Percentiles rank a stretch among this genome's conserved stretches.
phyloP scores from a whole-genome alignment of 92 coral and sea anemone genomes.

The Epizoanthus rinbou region DNA sequence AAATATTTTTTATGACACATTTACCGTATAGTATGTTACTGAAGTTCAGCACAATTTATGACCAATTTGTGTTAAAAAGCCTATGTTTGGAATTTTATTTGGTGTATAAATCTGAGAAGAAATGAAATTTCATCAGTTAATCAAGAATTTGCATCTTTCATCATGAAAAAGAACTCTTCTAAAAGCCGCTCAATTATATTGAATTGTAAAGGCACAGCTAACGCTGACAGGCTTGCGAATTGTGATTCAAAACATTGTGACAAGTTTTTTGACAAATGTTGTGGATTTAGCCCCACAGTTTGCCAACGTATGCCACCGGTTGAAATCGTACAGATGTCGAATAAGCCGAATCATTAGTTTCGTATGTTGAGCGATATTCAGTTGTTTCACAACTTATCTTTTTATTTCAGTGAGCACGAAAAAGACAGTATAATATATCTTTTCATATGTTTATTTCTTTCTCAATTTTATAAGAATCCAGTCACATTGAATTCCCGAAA shows the following conservation, averaged over 20 bases:
- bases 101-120: neutral
- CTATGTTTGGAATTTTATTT: neutral
- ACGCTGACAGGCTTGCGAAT: conserved; percentile 17
- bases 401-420: neutral
- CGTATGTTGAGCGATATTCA: neutral
- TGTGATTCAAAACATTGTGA: conserved; percentile 4
- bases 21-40: too few species aligned
- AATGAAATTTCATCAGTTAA: neutral
- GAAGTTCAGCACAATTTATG: too few species aligned
- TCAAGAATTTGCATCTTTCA: neutral
- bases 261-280: neutral
- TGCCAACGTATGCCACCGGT: neutral
- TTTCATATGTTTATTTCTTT: conserved; percentile 1
- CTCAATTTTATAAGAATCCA: neutral
- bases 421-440: neutral
- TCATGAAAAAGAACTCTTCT: neutral
- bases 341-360: conserved; percentile 1
- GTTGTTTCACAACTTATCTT: neutral
- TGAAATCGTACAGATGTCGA: neutral
- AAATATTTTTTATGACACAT: too few species aligned
- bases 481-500: neutral
- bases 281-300: neutral
- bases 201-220: neutral
- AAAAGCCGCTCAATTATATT: neutral
- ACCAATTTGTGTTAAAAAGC: neutral